Evolutionary conservation across 2,113 vertebrate species (phyloP).

Genomic region (Chionis minor): DNA sequence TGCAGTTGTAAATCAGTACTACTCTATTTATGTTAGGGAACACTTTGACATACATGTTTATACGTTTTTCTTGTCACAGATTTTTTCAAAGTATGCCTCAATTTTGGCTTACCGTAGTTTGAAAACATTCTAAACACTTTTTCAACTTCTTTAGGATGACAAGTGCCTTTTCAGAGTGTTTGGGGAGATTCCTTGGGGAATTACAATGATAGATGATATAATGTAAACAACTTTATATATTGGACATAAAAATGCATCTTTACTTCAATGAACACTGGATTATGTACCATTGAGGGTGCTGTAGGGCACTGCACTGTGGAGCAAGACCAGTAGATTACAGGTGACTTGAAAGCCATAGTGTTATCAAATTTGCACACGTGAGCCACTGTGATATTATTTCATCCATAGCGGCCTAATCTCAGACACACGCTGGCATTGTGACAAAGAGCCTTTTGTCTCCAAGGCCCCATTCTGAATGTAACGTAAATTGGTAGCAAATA

Average conservation of each 20-base stretch:
- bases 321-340: neutral
- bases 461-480: neutral
- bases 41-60: neutral
- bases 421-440: neutral
- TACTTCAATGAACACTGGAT: neutral
- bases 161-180: neutral
- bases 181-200: neutral
- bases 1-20: neutral
- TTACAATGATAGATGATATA: neutral
- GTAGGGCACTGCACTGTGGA: neutral
- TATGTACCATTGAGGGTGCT: accelerated
- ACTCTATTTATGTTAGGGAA: neutral
- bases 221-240: neutral
- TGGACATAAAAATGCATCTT: neutral
- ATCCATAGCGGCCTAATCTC: neutral
- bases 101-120: neutral
- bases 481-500: neutral
- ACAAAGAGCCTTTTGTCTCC: conserved; percentile 18
- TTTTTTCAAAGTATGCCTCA: neutral
- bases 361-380: neutral
- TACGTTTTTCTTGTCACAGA: neutral
- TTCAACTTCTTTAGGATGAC: neutral
- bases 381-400: neutral
- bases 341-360: neutral
- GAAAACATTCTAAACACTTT: neutral